These are phyloP conservation scores for Caenorhabditis becei DNA, from an alignment of 2,888 invertebrate species.

Conservation along the genomic window DNA sequence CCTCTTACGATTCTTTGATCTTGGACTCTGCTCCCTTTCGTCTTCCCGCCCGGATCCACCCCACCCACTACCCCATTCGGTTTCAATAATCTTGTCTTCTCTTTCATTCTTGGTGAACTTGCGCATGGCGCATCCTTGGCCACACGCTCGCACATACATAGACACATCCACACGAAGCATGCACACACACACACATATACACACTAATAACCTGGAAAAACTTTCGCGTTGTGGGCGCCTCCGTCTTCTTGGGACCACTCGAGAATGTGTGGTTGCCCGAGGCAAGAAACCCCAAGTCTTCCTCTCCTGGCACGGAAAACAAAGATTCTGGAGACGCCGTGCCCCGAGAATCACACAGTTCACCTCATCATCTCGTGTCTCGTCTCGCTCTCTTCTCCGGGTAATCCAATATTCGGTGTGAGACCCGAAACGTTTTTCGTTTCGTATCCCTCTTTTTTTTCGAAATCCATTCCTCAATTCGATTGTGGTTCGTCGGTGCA, in stretches of 20 bases:
- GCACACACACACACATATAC: conserved; percentile 40
- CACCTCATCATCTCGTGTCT: conserved; percentile 33
- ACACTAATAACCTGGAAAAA: conserved; percentile 56
- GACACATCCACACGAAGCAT: conserved; percentile 26
- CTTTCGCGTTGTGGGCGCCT: conserved; percentile 22
- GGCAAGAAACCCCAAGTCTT: conserved; percentile 38
- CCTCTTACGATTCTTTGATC: conserved; percentile 10
- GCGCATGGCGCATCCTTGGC: conserved; percentile 21
- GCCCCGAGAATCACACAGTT: conserved; percentile 34
- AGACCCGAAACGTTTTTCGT: conserved; percentile 36
- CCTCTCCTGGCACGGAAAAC: conserved; percentile 25
- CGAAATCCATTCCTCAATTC: conserved; percentile 4
- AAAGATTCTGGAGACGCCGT: background rate
- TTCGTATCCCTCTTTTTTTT: background rate
- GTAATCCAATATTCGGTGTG: conserved; percentile 59
- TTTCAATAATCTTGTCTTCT: conserved; percentile 26
- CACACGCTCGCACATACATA: conserved; percentile 38
- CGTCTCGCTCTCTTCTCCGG: conserved; percentile 8
- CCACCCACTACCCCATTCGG: background rate
- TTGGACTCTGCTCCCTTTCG: background rate
- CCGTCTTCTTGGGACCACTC: conserved; percentile 39
- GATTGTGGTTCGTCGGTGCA: conserved; percentile 26
- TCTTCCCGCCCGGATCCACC: background rate
- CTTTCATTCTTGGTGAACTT: conserved; percentile 55
- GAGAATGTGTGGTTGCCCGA: conserved; percentile 38